Evolutionary conservation across 2,113 vertebrate genomes (phyloP), one percentile per base, ranked within the genome.

Genomic region (Entelurus aequoreus): DNA sequence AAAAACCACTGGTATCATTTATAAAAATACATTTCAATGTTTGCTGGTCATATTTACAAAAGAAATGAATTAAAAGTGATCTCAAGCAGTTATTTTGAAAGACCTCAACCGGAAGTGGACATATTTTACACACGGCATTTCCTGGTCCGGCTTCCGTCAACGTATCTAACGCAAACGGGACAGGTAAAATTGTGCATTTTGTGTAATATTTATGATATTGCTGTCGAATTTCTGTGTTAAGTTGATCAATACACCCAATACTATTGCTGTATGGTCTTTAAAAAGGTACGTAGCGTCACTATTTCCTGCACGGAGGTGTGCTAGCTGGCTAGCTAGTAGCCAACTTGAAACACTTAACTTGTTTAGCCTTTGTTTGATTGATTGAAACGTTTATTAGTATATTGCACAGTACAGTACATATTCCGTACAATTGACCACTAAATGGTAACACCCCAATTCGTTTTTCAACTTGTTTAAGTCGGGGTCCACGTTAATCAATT

Each of bases 41-140:
- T 28, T 28, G 28, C 28, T 28, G 1, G 28, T 28, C 28, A 28
- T 28, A 28, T 28, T 28, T 28, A 28, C 28, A 28, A 28, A 4
- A 28, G 28, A 2, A 2, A 28, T 28, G 11, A 35, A 15, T 13
- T 3, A 4, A 53, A 50, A 53, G 4, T 4, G 19, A 48, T n/a
- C 13, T 3, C 1, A 7, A 49, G 37, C 42, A 0, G 5, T 77
- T 82, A 82, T 12, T 83, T 74, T 82, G 82, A 78, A 80, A 76
- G n/a, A 44, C 2, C 6, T 2, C 5, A 0, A 67, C 55, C 16
- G 72, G 80, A 82, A 71, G 3, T 21, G 4, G 58, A 6, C 5
- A 44, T 86, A 78, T 87, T 87, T 86, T 81, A 87, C 69, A 66
- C 69, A 28, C 28, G 1, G 49, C 9, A 65, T 13, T 2, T 77